Conservation (phyloP, 2,797 vertebrate species). For the Centroberyx gerrardi region DNA sequence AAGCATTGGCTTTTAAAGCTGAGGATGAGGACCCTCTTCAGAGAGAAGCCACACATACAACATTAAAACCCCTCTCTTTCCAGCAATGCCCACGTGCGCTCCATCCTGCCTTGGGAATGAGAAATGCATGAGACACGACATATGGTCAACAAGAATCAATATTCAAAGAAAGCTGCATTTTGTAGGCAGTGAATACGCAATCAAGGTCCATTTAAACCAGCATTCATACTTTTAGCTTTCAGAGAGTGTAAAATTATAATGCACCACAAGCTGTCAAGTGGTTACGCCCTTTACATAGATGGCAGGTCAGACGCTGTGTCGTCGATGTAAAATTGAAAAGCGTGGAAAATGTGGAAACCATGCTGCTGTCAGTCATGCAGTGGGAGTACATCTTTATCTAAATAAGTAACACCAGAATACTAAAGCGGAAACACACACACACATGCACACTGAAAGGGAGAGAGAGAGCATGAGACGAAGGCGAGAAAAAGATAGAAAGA, state of each 20-base stretch:
- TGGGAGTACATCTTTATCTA: conserved; percentile 37
- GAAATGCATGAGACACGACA: conserved; percentile 69
- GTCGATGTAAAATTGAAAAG: conserved; percentile 50
- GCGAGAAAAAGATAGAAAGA: neutral
- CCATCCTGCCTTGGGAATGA: conserved; percentile 48
- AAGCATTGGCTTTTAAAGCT: neutral
- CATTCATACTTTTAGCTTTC: conserved; percentile 63
- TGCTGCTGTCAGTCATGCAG: conserved; percentile 66
- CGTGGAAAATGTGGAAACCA: conserved; percentile 61
- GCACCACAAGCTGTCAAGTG: conserved; percentile 25
- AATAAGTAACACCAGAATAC: conserved; percentile 49
- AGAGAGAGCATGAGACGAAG: neutral
- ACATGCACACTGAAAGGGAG: neutral
- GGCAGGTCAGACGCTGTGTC: conserved; percentile 24
- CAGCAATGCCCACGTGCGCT: conserved; percentile 35
- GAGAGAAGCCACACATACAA: conserved; percentile 49
- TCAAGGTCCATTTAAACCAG: neutral
- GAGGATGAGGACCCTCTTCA: conserved; percentile 12
- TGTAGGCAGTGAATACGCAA: conserved; percentile 37
- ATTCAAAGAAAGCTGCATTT: conserved; percentile 60
- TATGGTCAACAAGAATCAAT: conserved; percentile 67
- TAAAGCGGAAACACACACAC: neutral
- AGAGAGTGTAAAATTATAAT: conserved; percentile 48
- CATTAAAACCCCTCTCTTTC: conserved; percentile 43
- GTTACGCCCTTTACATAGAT: conserved; percentile 18